A percentile compares a stretch with the other conserved stretches of the same genome.
Conservation (phyloP, 2,797 vertebrate species). For the Phataginus tetradactyla region DNA sequence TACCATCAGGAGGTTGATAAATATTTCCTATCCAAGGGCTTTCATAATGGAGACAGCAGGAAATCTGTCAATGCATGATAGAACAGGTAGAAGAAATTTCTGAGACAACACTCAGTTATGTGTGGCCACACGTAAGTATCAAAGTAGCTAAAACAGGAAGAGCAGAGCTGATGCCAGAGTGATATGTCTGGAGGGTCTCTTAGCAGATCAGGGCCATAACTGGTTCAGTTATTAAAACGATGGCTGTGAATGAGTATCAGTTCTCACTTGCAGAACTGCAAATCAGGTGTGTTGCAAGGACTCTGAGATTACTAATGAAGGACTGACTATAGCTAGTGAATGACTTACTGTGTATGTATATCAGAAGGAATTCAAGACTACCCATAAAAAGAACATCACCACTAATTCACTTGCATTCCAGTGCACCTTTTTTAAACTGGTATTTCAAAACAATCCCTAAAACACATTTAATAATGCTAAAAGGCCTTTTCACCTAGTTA, state of each 20-base stretch:
- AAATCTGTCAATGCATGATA: background rate
- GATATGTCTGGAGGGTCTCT: background rate
- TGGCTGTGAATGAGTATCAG: no score
- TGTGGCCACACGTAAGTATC: background rate
- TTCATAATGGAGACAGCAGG: background rate
- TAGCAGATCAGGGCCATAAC: background rate
- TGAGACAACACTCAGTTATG: background rate
- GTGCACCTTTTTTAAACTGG: background rate
- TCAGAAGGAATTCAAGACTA: background rate
- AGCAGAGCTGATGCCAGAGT: no score
- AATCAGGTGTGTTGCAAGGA: background rate
- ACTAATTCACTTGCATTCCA: background rate
- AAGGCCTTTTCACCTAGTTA: background rate
- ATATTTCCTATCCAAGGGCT: background rate
- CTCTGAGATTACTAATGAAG: background rate
- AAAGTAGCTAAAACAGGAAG: background rate
- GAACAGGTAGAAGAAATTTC: background rate
- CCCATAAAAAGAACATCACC: background rate
- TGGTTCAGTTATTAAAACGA: no score
- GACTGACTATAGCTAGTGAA: background rate
- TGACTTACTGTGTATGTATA: background rate
- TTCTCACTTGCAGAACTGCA: background rate
- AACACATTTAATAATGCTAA: background rate
- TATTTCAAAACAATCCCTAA: background rate
- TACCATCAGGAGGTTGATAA: background rate